A percentile compares a stretch with the other conserved stretches of the same genome.
phyloP scores from a whole-genome alignment of 2,113 vertebrate genomes.

The Strix uralensis region DNA sequence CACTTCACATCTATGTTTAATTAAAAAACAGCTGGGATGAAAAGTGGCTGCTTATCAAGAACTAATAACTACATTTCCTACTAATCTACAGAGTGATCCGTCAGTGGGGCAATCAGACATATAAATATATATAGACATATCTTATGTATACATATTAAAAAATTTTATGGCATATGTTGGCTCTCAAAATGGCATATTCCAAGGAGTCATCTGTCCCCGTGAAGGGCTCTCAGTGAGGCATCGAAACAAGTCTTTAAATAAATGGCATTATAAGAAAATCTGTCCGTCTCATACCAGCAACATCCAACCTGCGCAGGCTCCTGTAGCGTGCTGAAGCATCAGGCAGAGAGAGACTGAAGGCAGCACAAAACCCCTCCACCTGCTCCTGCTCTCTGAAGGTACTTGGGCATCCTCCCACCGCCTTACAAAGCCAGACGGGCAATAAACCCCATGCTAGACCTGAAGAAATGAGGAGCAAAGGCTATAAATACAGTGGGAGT shows the following conservation, averaged over 20 bases:
- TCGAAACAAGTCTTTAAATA: background rate
- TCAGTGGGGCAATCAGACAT: background rate
- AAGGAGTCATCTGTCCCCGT: background rate
- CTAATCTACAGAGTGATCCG: background rate
- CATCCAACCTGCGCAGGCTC: background rate
- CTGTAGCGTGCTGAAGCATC: background rate
- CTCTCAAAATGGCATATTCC: background rate
- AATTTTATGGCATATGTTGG: too few species aligned
- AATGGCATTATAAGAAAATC: background rate
- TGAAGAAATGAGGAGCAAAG: background rate
- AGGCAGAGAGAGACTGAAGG: background rate
- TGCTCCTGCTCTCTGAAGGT: background rate
- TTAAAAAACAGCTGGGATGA: constrained; percentile 47
- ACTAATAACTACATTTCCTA: background rate
- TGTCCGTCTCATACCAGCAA: background rate
- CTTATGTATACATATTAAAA: too few species aligned
- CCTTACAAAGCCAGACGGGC: background rate
- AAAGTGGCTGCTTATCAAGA: constrained; percentile 10
- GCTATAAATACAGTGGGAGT: background rate
- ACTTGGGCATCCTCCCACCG: background rate
- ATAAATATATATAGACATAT: too few species aligned
- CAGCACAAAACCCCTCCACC: background rate
- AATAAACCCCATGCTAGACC: background rate
- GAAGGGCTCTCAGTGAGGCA: background rate
- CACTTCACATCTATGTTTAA: background rate